Conservation (phyloP, 2,113 vertebrate species). For the Notothenia rossii region DNA sequence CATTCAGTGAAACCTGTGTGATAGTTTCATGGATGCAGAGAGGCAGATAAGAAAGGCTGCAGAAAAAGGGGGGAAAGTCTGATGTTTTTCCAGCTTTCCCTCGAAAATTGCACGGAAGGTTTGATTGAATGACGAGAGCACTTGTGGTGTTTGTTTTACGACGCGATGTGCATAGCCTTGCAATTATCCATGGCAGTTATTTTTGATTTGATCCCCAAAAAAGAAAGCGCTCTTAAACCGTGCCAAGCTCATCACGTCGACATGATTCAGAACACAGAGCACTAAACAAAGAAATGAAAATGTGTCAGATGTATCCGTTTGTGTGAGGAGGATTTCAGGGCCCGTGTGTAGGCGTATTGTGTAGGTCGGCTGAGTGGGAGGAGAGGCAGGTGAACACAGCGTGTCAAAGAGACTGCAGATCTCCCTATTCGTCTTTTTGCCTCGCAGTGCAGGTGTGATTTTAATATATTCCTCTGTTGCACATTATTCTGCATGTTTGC, state of each 20-base stretch:
- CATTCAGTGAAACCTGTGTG: conserved; percentile 41
- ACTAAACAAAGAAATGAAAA: conserved; percentile 62
- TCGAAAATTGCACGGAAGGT: conserved; percentile 31
- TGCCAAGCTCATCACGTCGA: conserved; percentile 47
- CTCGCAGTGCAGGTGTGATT: conserved; percentile 36
- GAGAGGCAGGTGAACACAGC: conserved; percentile 74
- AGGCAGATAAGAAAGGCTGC: conserved; percentile 44
- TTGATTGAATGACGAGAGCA: conserved; percentile 37
- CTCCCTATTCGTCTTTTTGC: conserved; percentile 60
- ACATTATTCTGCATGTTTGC: conserved; percentile 8
- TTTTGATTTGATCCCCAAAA: neutral
- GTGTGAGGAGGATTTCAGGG: conserved; percentile 61
- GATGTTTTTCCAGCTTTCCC: conserved; percentile 64
- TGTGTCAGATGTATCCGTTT: conserved; percentile 67
- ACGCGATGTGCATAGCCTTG: conserved; percentile 21
- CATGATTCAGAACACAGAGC: conserved; percentile 44
- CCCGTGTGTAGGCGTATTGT: conserved; percentile 71
- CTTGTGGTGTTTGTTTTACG: conserved; percentile 50
- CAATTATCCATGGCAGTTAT: conserved; percentile 23
- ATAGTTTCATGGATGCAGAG: conserved; percentile 52
- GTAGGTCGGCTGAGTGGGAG: conserved; percentile 79
- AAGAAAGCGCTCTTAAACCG: conserved; percentile 42
- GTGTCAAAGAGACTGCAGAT: conserved; percentile 71
- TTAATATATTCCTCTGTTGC: conserved; percentile 15
- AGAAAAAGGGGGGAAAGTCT: conserved; percentile 31